Base-by-base conservation (phyloP, 92 coral and sea anemone species). In the Heteractis magnifica region DNA sequence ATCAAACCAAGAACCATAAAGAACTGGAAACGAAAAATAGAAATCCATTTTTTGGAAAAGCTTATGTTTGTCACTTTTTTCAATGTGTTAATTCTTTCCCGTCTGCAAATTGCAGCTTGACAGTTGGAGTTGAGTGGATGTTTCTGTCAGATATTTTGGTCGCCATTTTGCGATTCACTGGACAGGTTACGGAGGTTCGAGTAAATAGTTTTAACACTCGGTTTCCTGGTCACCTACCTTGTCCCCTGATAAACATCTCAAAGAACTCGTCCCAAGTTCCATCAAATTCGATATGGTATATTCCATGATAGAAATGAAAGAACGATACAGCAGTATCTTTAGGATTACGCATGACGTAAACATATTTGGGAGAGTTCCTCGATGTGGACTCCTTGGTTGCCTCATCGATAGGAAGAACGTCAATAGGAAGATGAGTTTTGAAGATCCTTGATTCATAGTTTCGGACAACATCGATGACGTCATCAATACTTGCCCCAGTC, bases 281-380 rank as follows among this genome's bases (percentile, higher is more conserved):
- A 52, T 65, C 72, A 71, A 85, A 91, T 21, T 83, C 71, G 51
- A 75, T 79, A 56, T 10, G 53, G 15, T 84, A 49, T 58, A 71
- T 74, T 0, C 87, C 87, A 78, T 81, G 58, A 52, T 84, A 50
- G 6, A 56, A 72, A 44, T 86, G 87, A 71, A 89, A 88, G 19
- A 23, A 81, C 0, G 94, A 91, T 20, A 91, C 88, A 1, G 90
- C 92, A 8, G 62, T 87, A 55, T 91, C 94, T 19, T 86, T 91
- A 15, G 94, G 92, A 60, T 91, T 91, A 44, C 94, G 77, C 50
- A 89, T 86, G 12, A 85, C 82, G 53, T 88, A 91, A 50, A 91
- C 70, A 68, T 82, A 81, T 64, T 78, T 91, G 73, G 92, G 85
- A 9, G 64, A 14, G 18, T 9, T 58, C 11, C 64, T 58, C 64